phyloP scores from a whole-genome alignment of 1,140 invertebrate species.

The Latrodectus geometricus region DNA sequence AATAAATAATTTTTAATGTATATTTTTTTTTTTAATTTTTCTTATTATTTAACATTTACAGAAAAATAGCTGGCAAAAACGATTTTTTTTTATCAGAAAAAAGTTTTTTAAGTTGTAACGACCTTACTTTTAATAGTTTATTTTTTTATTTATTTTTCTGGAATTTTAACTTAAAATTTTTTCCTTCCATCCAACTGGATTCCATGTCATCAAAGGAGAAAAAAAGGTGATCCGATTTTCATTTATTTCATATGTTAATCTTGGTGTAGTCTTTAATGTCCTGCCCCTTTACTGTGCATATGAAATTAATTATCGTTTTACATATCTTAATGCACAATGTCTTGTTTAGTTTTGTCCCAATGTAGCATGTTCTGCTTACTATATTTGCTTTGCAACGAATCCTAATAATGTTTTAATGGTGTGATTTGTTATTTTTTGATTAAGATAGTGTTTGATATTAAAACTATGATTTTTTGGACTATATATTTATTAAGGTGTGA shows the following conservation, averaged over 20 bases:
- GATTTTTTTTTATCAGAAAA: neutral
- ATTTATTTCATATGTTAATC: constrained; percentile 42
- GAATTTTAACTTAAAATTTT: constrained; percentile 60
- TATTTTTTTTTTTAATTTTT: too few species aligned
- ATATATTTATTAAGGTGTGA: too few species aligned
- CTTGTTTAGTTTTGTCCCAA: neutral
- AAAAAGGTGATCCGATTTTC: constrained; percentile 62
- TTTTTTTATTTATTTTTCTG: constrained; percentile 44
- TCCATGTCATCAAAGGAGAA: constrained; percentile 62
- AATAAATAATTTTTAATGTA: too few species aligned
- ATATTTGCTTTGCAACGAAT: neutral
- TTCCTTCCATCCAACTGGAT: constrained; percentile 62
- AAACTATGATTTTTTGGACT: too few species aligned
- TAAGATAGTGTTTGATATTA: too few species aligned
- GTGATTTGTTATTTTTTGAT: too few species aligned
- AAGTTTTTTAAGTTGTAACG: neutral
- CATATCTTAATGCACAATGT: neutral
- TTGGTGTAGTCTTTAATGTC: constrained; percentile 51
- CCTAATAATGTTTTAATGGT: too few species aligned
- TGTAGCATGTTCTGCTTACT: neutral
- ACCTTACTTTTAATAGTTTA: constrained; percentile 17
- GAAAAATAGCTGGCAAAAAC: too few species aligned
- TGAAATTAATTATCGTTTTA: neutral
- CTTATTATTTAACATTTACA: too few species aligned
- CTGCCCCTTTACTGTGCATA: constrained; percentile 27